Evolutionary conservation across 2,888 invertebrate species (phyloP), one percentile per base, ranked within the genome.

Genomic region (Cloeon dipterum): DNA sequence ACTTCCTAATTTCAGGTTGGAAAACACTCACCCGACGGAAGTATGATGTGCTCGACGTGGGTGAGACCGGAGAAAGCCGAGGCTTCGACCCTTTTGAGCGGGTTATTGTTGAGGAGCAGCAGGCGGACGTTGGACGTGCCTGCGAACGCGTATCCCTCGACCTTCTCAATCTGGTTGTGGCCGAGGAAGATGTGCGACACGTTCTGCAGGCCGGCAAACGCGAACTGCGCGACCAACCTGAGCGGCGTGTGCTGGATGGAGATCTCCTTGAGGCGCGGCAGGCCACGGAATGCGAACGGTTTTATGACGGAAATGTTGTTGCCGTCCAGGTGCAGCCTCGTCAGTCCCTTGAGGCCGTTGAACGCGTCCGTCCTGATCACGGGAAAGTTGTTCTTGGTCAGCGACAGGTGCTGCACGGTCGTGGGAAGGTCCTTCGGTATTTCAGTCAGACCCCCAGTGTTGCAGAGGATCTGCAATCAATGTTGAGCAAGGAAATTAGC

Each of bases 201-300:
- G 50, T 81, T 82, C 48, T 81, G 79, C 13, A 86, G 62, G 2
- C 78, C 76, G 29, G 82, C 76, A 51, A 93, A 83, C 11, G 86
- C 76, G 50, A 78, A 81, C 38, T 77, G 74, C 26, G 82, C 74
- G 38, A 89, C 74, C 20, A 71, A 73, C 35, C 72, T 65, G 37
- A 91, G 60, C 3, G 79, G 81, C 10, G 89, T 88, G 48, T 85
- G 74, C 51, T 85, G 83, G 45, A 91, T 81, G 46, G 81, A 77
- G 26, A 83, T 67, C 50, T 73, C 81, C 49, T 68, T 67, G 5
- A 93, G 66, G 11, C 76, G 67, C 4, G 73, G 72, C 37, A 89
- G 57, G 8, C 83, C 83, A 20, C 79, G 71, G 56, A 91, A 88
- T 37, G 86, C 81, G 54, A 83, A 82, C 36, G 78, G 77, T 47